These are phyloP conservation scores for Tetrapedia diversipes DNA, from an alignment of 2,888 invertebrate species.

Conservation along the genomic window DNA sequence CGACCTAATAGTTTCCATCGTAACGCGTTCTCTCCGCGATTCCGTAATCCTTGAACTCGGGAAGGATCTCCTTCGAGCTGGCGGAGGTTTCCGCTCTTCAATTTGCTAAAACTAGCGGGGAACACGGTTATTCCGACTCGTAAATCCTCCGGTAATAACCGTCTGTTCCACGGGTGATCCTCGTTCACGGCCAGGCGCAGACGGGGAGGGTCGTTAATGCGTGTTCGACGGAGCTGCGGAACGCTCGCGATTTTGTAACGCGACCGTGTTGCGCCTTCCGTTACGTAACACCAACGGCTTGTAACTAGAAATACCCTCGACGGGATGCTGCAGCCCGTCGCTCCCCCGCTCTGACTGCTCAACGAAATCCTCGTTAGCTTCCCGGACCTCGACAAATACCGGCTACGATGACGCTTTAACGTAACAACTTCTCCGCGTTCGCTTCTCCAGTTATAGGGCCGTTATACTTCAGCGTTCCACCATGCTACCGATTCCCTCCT, in stretches of 20 bases:
- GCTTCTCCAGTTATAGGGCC: background rate
- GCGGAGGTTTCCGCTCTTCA: slow-evolving; percentile 17
- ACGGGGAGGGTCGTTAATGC: slow-evolving; percentile 30
- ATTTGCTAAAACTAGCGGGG: slow-evolving; percentile 28
- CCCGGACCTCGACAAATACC: slow-evolving; percentile 17
- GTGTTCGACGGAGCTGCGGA: slow-evolving; percentile 27
- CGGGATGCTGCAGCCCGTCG: too few species aligned
- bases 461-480: background rate
- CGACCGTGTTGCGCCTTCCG: slow-evolving; percentile 10
- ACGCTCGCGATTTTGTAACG: slow-evolving; percentile 33
- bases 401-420: slow-evolving; percentile 16
- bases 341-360: slow-evolving; percentile 17
- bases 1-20: background rate
- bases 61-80: background rate
- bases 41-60: slow-evolving; percentile 3
- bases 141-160: slow-evolving; percentile 45
- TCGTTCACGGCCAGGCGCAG: slow-evolving; percentile 11
- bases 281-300: slow-evolving; percentile 34
- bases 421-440: background rate
- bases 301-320: slow-evolving; percentile 38
- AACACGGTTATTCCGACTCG: slow-evolving; percentile 24
- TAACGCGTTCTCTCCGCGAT: background rate
- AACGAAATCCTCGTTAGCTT: slow-evolving; percentile 43
- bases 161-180: slow-evolving; percentile 30
- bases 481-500: background rate